phyloP scores from a whole-genome alignment of 2,888 invertebrate genomes.

The Brachyptera risi region DNA sequence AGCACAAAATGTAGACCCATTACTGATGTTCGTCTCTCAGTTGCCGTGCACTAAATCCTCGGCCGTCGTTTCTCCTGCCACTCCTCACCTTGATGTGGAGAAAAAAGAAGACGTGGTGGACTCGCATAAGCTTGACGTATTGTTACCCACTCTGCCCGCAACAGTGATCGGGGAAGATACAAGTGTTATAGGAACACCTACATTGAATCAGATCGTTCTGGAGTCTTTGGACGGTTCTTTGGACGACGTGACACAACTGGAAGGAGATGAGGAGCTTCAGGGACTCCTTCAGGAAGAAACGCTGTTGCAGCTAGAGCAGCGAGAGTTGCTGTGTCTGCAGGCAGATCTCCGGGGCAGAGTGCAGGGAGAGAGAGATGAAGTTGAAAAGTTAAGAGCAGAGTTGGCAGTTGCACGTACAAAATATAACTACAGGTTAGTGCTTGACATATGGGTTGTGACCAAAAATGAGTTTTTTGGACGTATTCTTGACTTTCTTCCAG shows the following conservation, averaged over 20 bases:
- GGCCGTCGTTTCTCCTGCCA: background rate
- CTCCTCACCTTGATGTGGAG: background rate
- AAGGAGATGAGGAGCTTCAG: constrained; percentile 30
- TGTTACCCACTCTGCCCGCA: background rate
- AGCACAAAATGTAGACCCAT: background rate
- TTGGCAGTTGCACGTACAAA: constrained; percentile 27
- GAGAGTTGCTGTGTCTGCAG: constrained; percentile 59
- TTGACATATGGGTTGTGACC: too few relatives aligned
- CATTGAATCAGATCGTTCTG: background rate
- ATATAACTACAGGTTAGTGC: constrained; percentile 30
- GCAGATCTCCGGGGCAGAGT: constrained; percentile 65
- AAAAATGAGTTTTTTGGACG: too few relatives aligned
- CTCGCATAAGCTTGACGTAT: background rate
- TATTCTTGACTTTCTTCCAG: too few relatives aligned
- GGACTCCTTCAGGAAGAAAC: constrained; percentile 31
- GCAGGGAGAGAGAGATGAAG: constrained; percentile 67
- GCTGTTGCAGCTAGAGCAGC: constrained; percentile 41
- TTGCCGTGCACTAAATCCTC: background rate
- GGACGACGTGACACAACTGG: constrained; percentile 1
- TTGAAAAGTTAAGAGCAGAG: constrained; percentile 58
- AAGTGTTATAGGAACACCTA: background rate
- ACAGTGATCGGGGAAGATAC: background rate
- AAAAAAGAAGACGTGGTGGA: background rate
- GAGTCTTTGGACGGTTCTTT: background rate
- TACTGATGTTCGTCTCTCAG: background rate